Percentiles rank a stretch among this genome's conserved stretches.
These are phyloP conservation scores for Myiozetetes cayanensis DNA, from an alignment of 2,113 vertebrate genomes.

Conservation along the genomic window DNA sequence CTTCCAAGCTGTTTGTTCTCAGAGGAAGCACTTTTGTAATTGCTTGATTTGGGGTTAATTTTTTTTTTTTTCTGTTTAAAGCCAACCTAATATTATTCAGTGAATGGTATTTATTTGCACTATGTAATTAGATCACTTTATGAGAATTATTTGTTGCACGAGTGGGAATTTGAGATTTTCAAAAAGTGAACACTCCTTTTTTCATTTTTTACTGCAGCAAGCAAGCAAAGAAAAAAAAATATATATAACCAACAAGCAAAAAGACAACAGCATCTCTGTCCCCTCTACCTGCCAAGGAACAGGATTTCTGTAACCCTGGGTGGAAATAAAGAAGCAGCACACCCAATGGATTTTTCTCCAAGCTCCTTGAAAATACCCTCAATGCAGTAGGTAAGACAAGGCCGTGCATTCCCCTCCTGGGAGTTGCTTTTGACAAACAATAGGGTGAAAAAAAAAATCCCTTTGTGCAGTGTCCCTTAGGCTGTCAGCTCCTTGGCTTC, in stretches of 20 bases:
- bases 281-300: background rate
- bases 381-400: background rate
- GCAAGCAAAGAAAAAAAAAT: background rate
- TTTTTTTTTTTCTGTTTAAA: background rate
- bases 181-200: background rate
- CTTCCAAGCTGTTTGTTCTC: background rate
- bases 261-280: background rate
- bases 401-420: background rate
- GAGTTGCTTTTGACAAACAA: background rate
- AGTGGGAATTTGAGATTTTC: background rate
- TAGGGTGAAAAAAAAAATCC: rapidly evolving
- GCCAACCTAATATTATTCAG: background rate
- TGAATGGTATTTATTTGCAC: background rate
- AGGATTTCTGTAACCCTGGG: background rate
- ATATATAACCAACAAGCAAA: background rate
- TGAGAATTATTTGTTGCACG: background rate
- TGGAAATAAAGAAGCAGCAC: background rate
- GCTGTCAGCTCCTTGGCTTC: background rate
- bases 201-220: background rate
- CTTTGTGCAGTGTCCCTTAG: background rate
- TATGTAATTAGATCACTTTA: background rate
- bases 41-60: background rate
- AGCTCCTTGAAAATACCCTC: background rate
- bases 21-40: background rate
- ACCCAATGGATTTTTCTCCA: background rate